Percentiles rank a stretch among this genome's conserved stretches.
Evolutionary conservation across 2,888 invertebrate genomes (phyloP).

Genomic region (Tipula helvola): DNA sequence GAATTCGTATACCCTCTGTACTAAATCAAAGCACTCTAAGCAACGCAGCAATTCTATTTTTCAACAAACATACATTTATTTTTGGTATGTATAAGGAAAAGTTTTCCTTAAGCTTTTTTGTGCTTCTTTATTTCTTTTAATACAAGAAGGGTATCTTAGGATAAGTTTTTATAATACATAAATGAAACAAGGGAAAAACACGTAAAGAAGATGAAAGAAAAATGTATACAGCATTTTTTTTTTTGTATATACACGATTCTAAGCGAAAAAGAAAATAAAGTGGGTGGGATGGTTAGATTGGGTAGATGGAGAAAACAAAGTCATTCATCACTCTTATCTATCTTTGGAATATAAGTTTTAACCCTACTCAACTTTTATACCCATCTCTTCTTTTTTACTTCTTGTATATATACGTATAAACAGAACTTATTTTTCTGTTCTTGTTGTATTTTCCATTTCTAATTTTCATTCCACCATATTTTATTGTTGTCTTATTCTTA

Average conservation of each 20-base stretch:
- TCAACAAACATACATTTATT: background rate
- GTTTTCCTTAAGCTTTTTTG: background rate
- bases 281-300: background rate
- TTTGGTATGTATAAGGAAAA: background rate
- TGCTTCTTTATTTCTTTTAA: background rate
- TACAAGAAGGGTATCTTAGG: background rate
- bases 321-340: conserved; percentile 4
- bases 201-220: background rate
- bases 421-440: background rate
- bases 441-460: background rate
- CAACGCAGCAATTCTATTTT: background rate
- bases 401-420: background rate
- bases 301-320: background rate
- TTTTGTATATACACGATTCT: background rate
- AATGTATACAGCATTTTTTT: background rate
- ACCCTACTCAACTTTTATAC: background rate
- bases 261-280: background rate
- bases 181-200: background rate
- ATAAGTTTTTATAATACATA: background rate
- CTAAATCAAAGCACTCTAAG: background rate
- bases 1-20: background rate
- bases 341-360: conserved; percentile 4
- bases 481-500: conserved; percentile 7
- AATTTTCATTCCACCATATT: conserved; percentile 6
- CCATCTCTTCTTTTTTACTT: background rate